Evolutionary conservation across 1,140 invertebrate genomes (phyloP).

Genomic region (Patella vulgata): DNA sequence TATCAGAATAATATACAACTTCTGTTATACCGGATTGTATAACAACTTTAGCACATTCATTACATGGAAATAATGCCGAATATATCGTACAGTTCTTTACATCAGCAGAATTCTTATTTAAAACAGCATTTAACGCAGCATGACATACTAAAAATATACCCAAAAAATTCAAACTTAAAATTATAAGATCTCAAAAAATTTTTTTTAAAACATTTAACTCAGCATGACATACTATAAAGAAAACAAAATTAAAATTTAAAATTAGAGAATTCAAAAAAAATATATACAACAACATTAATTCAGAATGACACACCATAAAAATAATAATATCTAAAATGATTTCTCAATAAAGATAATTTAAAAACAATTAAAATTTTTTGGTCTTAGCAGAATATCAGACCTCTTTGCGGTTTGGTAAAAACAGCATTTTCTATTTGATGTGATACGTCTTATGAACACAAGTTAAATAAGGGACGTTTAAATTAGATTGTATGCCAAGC

Average conservation of each 20-base stretch:
- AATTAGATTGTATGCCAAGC: no score
- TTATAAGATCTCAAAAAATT: slow-evolving; percentile 70
- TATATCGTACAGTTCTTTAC: slow-evolving; percentile 86
- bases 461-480: no score
- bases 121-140: slow-evolving; percentile 95
- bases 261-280: slow-evolving; percentile 69
- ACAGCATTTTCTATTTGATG: no score
- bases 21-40: slow-evolving; percentile 91
- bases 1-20: slow-evolving; percentile 82
- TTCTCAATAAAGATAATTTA: no score
- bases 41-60: slow-evolving; percentile 97
- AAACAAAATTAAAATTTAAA: slow-evolving; percentile 6
- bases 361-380: not conserved
- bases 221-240: slow-evolving; percentile 90
- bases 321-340: not conserved
- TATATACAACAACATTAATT: slow-evolving; percentile 95
- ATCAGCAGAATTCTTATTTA: slow-evolving; percentile 87
- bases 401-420: no score
- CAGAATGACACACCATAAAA: slow-evolving; percentile 70
- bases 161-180: not conserved
- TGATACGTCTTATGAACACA: no score
- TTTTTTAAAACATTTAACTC: slow-evolving; percentile 96
- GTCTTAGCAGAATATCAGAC: no score
- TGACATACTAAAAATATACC: slow-evolving; percentile 84
- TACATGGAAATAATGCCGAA: slow-evolving; percentile 91